Evolutionary conservation across 2,888 invertebrate species (phyloP), one percentile per base, ranked within the genome.

Genomic region (Eutolmus rufibarbis): DNA sequence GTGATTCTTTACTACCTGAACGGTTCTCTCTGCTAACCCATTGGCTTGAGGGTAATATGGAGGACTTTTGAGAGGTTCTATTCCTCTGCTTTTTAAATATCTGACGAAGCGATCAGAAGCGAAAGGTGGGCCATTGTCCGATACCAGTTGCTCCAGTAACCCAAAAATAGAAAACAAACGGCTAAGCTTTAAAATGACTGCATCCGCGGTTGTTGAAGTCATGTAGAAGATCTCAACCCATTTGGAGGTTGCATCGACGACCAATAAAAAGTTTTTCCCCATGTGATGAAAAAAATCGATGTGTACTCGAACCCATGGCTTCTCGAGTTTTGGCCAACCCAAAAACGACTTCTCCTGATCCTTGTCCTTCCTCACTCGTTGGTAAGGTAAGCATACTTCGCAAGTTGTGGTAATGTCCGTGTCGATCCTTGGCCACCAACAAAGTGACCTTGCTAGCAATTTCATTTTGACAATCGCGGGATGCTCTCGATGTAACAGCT

Each of bases 391-490:
- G 37, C 37, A 37, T 37, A 37, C 37, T 37, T 37, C 37, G 37
- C 37, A 37, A 37, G 37, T 37, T 37, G 37, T 37, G 37, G 37
- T 37, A 37, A 37, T 37, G 37, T 37, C 37, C 37, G 5, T 37
- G 37, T 37, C 37, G 37, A 37, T 37, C 37, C 37, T 37, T 37
- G 37, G 37, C 37, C 37, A 40, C 9, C 40, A 40, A 9, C 9
- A 40, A 9, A 40, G 0, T 40, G 40, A 40, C 40, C 79, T 40
- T 3, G 79, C 79, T 9, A 79, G 23, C 8, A 79, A 14, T 43
- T 79, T 79, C n/a, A 79, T 79, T 46, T 43, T 79, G 19, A 79
- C 43, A 19, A 79, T 79, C 5, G 51, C 79, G 9, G 77, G 77
- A 77, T 31, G 77, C 5, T 77, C 34, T 77, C 16, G 12, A 37